Evolutionary conservation across 2,888 invertebrate genomes (phyloP), one percentile per base, ranked within the genome.

Genomic region (Conchocele bisecta): DNA sequence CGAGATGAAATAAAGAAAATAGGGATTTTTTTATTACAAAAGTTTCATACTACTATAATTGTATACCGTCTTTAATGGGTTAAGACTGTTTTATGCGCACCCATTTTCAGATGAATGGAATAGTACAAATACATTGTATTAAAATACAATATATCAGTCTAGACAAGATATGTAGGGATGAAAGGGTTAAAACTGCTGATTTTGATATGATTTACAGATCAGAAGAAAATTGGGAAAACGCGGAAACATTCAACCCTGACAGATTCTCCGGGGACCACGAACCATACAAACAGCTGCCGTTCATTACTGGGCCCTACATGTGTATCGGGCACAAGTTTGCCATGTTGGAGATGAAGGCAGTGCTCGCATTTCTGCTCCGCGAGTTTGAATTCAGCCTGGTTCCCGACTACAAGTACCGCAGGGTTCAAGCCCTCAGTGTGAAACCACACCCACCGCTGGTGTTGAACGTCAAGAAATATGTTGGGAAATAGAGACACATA

Each of bases 311-410:
- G 26, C 84, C 85, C 13, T 84, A 83, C 48, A 88, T 86, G 86
- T 89, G 89, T 69, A 84, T 89, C n/a, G 89, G 89, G 5, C 77
- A 87, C 72, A 81, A 81, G 54, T 89, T 88, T 74, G 86, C 89
- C 17, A 61, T 86, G 50, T 65, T 84, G 22, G 89, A 89, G 63
- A 84, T 87, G 79, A 86, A 82, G 56, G 76, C 78, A 9, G 74
- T 85, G 7, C 57, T 87, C n/a, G 79, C 83, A 9, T 46, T 71
- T 11, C 71, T 88, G 9, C 56, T 89, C 20, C 53, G 79, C 29
- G 57, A 78, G 28, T 85, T 88, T 42, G 54, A 65, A 20, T 86
- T 88, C 63, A 60, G 72, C 6, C 22, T 81, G 46, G 74, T 83
- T 1, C 84, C 86, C 4, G 84, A 81, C 2, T 79, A 69, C 51